Evolutionary conservation across 1,140 invertebrate genomes (phyloP).

Genomic region (Magallana ariakensis): DNA sequence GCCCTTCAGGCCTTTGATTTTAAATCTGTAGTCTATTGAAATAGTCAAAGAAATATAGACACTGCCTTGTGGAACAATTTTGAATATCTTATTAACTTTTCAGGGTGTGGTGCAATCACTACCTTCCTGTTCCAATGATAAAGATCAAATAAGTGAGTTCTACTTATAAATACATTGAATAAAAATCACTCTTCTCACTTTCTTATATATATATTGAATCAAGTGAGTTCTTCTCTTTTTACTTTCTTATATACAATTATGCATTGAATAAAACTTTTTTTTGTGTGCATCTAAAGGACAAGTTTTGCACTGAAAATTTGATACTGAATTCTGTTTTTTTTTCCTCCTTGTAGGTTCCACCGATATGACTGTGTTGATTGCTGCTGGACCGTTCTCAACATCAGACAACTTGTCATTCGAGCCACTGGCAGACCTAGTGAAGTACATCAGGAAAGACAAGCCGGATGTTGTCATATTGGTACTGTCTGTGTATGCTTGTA

Average conservation of each 20-base stretch:
- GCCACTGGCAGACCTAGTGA: slow-evolving; percentile 88
- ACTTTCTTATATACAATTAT: too few species aligned
- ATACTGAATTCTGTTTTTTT: too few species aligned
- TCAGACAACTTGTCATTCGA: slow-evolving; percentile 88
- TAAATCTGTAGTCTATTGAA: too few species aligned
- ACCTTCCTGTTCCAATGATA: slow-evolving; percentile 49
- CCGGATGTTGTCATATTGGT: slow-evolving; percentile 89
- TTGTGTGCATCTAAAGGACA: too few species aligned
- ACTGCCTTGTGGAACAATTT: too few species aligned
- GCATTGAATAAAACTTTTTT: too few species aligned
- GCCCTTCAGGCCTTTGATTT: too few species aligned
- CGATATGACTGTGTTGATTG: slow-evolving; percentile 86
- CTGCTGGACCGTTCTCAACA: slow-evolving; percentile 90
- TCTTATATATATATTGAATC: too few species aligned
- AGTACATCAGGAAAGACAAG: slow-evolving; percentile 84
- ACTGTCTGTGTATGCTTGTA: slow-evolving; percentile 20
- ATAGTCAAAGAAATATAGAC: too few species aligned
- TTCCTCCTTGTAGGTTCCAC: slow-evolving; percentile 35
- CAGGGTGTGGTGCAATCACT: slow-evolving; percentile 67
- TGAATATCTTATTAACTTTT: not conserved
- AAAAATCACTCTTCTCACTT: too few species aligned
- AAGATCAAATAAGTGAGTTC: not conserved
- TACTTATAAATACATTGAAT: not conserved
- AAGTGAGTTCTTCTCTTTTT: too few species aligned
- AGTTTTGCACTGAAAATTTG: too few species aligned